Evolutionary conservation across 2,888 invertebrate species (phyloP).

Genomic region (Temnothorax unifasciatus): DNA sequence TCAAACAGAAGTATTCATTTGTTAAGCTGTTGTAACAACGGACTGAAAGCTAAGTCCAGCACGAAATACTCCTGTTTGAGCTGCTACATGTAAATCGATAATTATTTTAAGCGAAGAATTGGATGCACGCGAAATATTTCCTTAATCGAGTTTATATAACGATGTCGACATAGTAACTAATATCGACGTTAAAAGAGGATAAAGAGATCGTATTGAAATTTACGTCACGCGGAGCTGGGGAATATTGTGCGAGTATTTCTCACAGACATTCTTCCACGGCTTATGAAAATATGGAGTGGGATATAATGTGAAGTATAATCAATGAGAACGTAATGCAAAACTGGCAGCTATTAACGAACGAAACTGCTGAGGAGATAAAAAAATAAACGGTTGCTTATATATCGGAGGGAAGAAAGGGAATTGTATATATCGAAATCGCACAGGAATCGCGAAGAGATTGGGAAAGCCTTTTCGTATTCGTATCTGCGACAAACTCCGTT

Average conservation of each 20-base stretch:
- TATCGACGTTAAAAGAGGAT: not conserved
- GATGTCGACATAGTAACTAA: not conserved
- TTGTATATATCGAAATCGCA: slow-evolving; percentile 14
- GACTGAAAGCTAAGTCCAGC: too few species aligned
- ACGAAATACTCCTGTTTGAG: not conserved
- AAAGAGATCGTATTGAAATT: slow-evolving; percentile 20
- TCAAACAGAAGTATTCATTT: not conserved
- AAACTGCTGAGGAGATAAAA: slow-evolving; percentile 39
- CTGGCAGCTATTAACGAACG: slow-evolving; percentile 27
- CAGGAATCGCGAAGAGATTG: slow-evolving; percentile 24
- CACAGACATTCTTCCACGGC: not conserved
- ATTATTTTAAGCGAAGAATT: slow-evolving; percentile 1
- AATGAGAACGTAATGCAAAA: slow-evolving; percentile 38
- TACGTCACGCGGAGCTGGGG: not conserved
- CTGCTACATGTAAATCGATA: not conserved
- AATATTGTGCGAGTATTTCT: slow-evolving; percentile 19
- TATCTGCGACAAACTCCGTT: slow-evolving; percentile 28
- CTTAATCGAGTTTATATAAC: slow-evolving; percentile 1
- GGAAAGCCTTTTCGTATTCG: slow-evolving; percentile 37
- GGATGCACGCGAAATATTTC: slow-evolving; percentile 12
- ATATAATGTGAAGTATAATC: slow-evolving; percentile 28
- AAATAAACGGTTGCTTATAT: slow-evolving; percentile 36
- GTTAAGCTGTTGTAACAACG: not conserved
- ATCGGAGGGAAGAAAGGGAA: not conserved
- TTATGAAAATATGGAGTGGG: slow-evolving; percentile 1